Conservation (phyloP, 2,888 invertebrate genomes). For the Xestobium rufovillosum region DNA sequence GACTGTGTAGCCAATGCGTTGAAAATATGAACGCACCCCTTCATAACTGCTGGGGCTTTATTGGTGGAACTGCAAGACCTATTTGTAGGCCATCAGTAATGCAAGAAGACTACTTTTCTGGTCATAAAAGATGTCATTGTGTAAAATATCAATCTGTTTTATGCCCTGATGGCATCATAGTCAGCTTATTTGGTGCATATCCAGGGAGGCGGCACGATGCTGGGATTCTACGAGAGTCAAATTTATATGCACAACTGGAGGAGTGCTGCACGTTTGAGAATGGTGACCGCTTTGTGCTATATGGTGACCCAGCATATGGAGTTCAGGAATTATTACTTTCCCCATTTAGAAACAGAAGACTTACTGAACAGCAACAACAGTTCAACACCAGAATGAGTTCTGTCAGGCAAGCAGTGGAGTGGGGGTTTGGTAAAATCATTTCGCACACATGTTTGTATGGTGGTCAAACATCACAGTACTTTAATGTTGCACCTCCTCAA, state of each 20-base stretch:
- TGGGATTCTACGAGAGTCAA: slow-evolving; percentile 14
- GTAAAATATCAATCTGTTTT: slow-evolving; percentile 20
- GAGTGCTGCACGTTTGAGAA: slow-evolving; percentile 12
- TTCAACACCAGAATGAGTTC: slow-evolving; percentile 12
- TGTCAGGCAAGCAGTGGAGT: slow-evolving; percentile 18
- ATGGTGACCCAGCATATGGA: slow-evolving; percentile 23
- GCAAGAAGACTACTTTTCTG: slow-evolving; percentile 19
- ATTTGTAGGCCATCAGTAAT: slow-evolving; percentile 19
- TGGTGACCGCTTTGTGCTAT: slow-evolving; percentile 18
- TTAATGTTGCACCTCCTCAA: slow-evolving; percentile 1
- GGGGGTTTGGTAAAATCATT: slow-evolving; percentile 24
- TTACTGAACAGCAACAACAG: slow-evolving; percentile 4
- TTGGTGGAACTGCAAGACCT: slow-evolving; percentile 19
- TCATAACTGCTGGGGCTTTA: slow-evolving; percentile 18
- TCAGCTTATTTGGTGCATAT: slow-evolving; percentile 21
- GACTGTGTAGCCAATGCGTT: background rate
- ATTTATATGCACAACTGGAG: slow-evolving; percentile 19
- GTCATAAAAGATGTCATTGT: slow-evolving; percentile 20
- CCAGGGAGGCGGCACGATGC: slow-evolving; percentile 22
- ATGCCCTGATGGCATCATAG: slow-evolving; percentile 22
- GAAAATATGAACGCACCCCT: background rate
- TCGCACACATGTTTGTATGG: slow-evolving; percentile 1
- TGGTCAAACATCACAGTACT: background rate
- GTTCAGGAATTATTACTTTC: slow-evolving; percentile 17
- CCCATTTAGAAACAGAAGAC: slow-evolving; percentile 16